Evolutionary conservation across 2,797 vertebrate genomes (phyloP).

Genomic region (Ispidina lecontei): DNA sequence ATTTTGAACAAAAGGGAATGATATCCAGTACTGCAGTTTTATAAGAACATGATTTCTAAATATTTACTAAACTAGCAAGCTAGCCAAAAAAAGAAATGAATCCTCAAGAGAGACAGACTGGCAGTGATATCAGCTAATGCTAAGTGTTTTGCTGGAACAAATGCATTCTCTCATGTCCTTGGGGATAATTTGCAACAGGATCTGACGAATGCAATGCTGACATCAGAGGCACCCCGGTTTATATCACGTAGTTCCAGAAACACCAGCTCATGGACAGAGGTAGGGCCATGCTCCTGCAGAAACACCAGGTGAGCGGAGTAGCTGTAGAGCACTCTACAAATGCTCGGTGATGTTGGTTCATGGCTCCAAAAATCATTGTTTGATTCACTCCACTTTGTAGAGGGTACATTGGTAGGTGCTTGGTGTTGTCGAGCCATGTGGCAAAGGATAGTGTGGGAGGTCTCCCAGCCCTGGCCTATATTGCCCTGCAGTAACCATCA

Average conservation of each 20-base stretch:
- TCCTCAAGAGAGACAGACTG: neutral
- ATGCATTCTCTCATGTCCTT: neutral
- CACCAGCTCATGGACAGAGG: neutral
- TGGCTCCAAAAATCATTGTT: neutral
- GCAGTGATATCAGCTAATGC: neutral
- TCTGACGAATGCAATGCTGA: slow-evolving; percentile 12
- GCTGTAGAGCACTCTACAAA: neutral
- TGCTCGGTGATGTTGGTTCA: neutral
- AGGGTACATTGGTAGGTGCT: neutral
- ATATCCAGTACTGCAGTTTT: neutral
- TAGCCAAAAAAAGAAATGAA: neutral
- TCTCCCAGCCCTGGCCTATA: neutral
- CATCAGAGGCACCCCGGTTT: neutral
- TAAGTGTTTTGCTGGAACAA: slow-evolving; percentile 28
- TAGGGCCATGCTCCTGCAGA: neutral
- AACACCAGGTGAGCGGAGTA: neutral
- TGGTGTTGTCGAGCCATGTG: accelerated
- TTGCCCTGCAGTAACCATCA: neutral
- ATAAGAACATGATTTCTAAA: slow-evolving; percentile 35
- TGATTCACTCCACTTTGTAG: neutral
- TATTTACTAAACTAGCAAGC: slow-evolving; percentile 51
- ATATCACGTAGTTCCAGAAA: neutral
- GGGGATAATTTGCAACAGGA: neutral
- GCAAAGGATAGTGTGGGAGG: neutral
- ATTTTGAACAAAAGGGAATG: slow-evolving; percentile 14